A percentile compares a stretch with the other conserved stretches of the same genome.
Conservation (phyloP, 2,888 invertebrate genomes). For the Electrophaes corylata region DNA sequence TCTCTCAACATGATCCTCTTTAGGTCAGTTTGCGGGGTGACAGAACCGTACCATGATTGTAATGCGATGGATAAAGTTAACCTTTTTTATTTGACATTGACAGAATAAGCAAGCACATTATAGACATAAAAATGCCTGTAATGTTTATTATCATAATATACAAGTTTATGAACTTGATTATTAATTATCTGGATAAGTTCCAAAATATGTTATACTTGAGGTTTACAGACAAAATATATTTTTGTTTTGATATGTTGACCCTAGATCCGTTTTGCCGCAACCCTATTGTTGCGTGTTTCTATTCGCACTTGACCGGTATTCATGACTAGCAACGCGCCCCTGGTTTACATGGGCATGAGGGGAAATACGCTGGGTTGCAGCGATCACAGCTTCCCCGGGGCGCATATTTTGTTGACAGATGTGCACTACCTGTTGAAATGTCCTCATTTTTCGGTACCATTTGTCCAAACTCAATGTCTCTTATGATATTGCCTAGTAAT, state of each 20-base stretch:
- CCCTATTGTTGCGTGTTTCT: conserved; percentile 19
- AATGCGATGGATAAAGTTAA: too few relatives aligned
- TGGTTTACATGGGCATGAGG: conserved; percentile 22
- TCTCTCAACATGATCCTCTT: too few relatives aligned
- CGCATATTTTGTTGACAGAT: conserved; percentile 29
- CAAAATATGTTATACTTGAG: too few relatives aligned
- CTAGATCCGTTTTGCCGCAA: conserved; percentile 1
- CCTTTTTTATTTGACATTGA: too few relatives aligned
- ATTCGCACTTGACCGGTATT: conserved; percentile 25
- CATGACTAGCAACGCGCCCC: conserved; percentile 18
- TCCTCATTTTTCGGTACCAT: conserved; percentile 18
- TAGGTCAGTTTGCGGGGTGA: too few relatives aligned
- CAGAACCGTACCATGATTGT: too few relatives aligned
- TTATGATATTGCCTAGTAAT: not conserved
- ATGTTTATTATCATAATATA: too few relatives aligned
- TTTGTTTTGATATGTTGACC: conserved; percentile 1
- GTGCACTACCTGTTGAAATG: conserved; percentile 29
- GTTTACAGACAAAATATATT: not conserved
- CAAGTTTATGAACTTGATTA: too few relatives aligned
- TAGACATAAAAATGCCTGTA: too few relatives aligned
- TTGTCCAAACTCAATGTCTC: not conserved
- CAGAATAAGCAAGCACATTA: too few relatives aligned
- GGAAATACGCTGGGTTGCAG: conserved; percentile 20
- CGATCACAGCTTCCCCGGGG: conserved; percentile 17
- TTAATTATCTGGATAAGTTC: too few relatives aligned